Evolutionary conservation across 2,113 vertebrate genomes (phyloP).

Genomic region (Daboia siamensis): DNA sequence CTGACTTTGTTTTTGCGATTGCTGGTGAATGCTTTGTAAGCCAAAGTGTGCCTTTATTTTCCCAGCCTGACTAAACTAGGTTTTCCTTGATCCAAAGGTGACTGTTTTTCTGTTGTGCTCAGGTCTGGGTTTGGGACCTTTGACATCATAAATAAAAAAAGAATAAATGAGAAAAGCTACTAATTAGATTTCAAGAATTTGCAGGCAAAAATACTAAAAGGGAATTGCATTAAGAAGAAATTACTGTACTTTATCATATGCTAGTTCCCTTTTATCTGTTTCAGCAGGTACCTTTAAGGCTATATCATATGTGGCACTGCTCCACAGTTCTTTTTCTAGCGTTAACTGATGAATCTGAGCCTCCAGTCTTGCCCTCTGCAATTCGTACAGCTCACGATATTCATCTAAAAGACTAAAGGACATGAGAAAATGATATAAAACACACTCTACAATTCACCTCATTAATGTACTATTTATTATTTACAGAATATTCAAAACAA

Average conservation of each 20-base stretch:
- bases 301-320: conserved; percentile 67
- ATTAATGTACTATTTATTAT: not conserved
- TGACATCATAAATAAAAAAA: not conserved
- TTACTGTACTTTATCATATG: not conserved
- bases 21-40: too few relatives aligned
- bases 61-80: too few relatives aligned
- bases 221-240: not conserved
- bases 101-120: too few relatives aligned
- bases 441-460: not conserved
- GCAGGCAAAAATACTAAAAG: not conserved
- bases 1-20: too few relatives aligned
- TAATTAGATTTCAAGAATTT: not conserved
- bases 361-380: conserved; percentile 79
- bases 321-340: conserved; percentile 81
- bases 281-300: conserved; percentile 74
- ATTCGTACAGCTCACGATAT: conserved; percentile 79
- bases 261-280: not conserved
- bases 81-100: too few relatives aligned
- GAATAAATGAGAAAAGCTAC: not conserved
- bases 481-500: not conserved
- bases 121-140: too few relatives aligned
- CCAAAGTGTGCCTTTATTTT: too few relatives aligned
- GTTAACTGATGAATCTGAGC: conserved; percentile 71
- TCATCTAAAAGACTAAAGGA: conserved; percentile 73
- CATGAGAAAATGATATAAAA: not conserved